A percentile compares a stretch with the other conserved stretches of the same genome.
Conservation (phyloP, 2,888 invertebrate genomes). For the Erannis defoliaria region DNA sequence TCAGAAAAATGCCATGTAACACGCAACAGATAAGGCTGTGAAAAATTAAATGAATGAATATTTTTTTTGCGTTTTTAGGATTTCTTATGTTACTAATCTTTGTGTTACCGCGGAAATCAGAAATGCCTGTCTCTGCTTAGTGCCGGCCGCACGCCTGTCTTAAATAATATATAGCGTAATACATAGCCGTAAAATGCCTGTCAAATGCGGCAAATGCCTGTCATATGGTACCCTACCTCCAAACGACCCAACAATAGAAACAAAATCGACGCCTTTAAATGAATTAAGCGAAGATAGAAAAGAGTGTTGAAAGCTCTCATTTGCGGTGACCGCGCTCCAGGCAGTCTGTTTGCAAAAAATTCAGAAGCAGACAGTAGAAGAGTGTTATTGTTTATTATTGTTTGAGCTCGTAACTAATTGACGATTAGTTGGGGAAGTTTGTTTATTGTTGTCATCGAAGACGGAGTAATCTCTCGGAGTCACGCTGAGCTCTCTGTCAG, state of each 20-base stretch:
- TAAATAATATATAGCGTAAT: too few relatives aligned
- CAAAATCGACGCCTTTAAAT: constrained; percentile 46
- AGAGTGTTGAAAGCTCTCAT: constrained; percentile 51
- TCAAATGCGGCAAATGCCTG: too few relatives aligned
- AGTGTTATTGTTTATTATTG: constrained; percentile 64
- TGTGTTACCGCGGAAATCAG: too few relatives aligned
- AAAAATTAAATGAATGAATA: too few relatives aligned
- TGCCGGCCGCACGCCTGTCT: too few relatives aligned
- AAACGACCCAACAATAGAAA: constrained; percentile 42
- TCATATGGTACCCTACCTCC: too few relatives aligned
- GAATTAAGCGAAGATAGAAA: constrained; percentile 33
- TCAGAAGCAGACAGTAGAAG: constrained; percentile 64
- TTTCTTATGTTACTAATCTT: too few relatives aligned
- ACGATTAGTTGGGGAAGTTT: constrained; percentile 46
- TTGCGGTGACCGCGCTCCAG: constrained; percentile 57
- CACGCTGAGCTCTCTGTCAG: constrained; percentile 44
- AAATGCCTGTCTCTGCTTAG: too few relatives aligned
- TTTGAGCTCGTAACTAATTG: constrained; percentile 61
- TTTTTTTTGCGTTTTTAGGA: too few relatives aligned
- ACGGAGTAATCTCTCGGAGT: constrained; percentile 42
- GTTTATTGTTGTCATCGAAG: constrained; percentile 41
- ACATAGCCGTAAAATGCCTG: too few relatives aligned
- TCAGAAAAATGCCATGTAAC: too few relatives aligned
- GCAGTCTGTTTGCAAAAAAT: constrained; percentile 61
- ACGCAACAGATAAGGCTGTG: too few relatives aligned